These are phyloP conservation scores for Leptobrachium leishanense DNA, from an alignment of 2,113 vertebrate genomes.

Conservation along the genomic window DNA sequence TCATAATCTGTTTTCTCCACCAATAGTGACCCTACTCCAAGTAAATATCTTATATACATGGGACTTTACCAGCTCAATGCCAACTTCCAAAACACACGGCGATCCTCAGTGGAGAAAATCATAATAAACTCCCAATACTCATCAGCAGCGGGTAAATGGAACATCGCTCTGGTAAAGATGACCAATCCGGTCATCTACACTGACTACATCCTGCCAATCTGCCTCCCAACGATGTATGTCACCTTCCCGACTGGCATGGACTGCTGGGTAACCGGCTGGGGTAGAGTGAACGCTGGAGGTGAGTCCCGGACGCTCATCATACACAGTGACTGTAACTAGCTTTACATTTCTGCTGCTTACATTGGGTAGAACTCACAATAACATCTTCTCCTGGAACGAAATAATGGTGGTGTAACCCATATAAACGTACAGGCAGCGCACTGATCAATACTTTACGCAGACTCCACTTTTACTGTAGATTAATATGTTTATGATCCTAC, in stretches of 20 bases:
- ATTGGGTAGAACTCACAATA: neutral
- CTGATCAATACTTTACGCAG: no score
- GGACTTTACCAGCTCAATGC: neutral
- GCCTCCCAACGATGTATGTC: slow-evolving; percentile 49
- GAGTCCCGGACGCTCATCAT: neutral
- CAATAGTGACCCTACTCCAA: neutral
- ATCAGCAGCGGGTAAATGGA: slow-evolving; percentile 7
- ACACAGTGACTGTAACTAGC: no score
- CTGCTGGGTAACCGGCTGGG: slow-evolving; percentile 62
- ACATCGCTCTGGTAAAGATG: slow-evolving; percentile 60
- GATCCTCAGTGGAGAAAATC: neutral
- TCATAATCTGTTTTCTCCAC: neutral
- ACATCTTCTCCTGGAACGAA: no score
- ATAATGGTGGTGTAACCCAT: no score
- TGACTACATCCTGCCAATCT: slow-evolving; percentile 56
- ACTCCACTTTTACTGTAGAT: no score
- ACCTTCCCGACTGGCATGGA: slow-evolving; percentile 5
- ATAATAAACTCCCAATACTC: neutral
- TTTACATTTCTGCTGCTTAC: neutral
- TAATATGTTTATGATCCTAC: no score
- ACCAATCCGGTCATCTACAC: slow-evolving; percentile 49
- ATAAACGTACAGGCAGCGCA: no score
- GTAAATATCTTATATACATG: neutral
- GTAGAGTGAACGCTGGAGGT: slow-evolving; percentile 55
- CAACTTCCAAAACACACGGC: neutral